A percentile compares a stretch with the other conserved stretches of the same genome.
These are phyloP conservation scores for Nipponia nippon DNA, from an alignment of 2,113 vertebrate species.

Conservation along the genomic window DNA sequence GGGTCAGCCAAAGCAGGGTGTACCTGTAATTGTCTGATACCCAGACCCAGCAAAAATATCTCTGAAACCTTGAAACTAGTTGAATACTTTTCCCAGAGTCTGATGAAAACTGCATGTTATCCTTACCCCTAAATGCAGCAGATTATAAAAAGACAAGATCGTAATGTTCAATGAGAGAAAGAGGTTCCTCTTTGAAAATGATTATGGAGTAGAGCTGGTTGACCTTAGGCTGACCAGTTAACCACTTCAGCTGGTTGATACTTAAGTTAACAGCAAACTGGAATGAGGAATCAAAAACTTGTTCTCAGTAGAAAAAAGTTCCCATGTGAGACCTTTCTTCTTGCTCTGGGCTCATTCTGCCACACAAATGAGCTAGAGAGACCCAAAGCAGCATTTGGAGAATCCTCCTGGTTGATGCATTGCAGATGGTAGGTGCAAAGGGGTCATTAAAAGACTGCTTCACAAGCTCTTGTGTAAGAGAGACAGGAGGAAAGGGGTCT, in stretches of 20 bases:
- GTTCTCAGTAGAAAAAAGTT: neutral
- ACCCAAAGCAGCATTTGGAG: neutral
- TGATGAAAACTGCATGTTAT: neutral
- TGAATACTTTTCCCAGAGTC: neutral
- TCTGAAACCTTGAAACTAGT: neutral
- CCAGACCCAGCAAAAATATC: neutral
- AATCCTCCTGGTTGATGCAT: fast-evolving
- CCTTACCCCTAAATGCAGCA: neutral
- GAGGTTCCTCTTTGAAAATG: neutral
- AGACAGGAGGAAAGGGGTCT: neutral
- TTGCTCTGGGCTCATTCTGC: neutral
- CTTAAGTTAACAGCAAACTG: neutral
- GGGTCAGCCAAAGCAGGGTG: neutral
- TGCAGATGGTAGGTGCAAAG: neutral
- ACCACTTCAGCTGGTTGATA: neutral
- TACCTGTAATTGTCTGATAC: neutral
- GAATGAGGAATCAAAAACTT: neutral
- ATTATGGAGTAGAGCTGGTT: neutral
- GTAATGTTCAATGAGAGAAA: neutral
- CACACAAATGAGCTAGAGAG: neutral
- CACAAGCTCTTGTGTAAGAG: neutral
- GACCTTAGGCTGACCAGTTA: neutral
- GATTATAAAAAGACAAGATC: neutral
- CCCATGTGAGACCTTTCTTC: neutral
- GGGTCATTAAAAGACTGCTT: neutral